phyloP scores from a whole-genome alignment of 2,797 vertebrate species.

The Austrolebias charrua region DNA sequence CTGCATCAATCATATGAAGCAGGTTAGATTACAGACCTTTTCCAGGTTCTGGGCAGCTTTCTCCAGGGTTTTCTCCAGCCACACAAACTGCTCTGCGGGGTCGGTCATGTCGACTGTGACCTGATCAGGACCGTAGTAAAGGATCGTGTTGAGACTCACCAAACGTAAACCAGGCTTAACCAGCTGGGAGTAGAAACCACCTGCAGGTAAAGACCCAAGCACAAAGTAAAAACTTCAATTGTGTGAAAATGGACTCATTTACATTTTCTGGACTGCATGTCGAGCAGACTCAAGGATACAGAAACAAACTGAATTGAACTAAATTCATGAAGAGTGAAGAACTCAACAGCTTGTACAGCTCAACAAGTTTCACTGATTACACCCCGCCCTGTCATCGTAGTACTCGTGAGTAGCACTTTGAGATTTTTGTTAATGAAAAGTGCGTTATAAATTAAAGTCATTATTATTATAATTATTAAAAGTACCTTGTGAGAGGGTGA shows the following conservation, averaged over 20 bases:
- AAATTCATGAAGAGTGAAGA: too few relatives aligned
- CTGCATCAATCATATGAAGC: not conserved
- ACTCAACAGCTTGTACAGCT: too few relatives aligned
- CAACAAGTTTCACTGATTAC: too few relatives aligned
- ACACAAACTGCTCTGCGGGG: constrained; percentile 88
- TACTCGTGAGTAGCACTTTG: not conserved
- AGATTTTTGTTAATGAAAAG: too few relatives aligned
- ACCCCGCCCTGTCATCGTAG: not conserved
- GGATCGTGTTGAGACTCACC: constrained; percentile 93
- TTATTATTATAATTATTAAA: too few relatives aligned
- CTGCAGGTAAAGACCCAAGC: constrained; percentile 58
- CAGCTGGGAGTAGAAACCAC: constrained; percentile 92
- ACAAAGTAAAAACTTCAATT: not conserved
- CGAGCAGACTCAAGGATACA: too few relatives aligned
- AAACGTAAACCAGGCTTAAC: constrained; percentile 82
- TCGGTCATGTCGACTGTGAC: constrained; percentile 85
- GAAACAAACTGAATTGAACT: too few relatives aligned
- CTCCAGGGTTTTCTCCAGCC: constrained; percentile 85
- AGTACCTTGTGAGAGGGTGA: constrained; percentile 84
- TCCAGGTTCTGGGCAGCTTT: constrained; percentile 47
- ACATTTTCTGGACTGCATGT: too few relatives aligned
- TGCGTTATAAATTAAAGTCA: too few relatives aligned
- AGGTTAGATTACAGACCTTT: constrained; percentile 41
- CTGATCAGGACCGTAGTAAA: constrained; percentile 89
- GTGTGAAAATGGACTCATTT: too few relatives aligned